Conservation (phyloP, 1,140 invertebrate genomes). For the Diploscapter pachys region DNA sequence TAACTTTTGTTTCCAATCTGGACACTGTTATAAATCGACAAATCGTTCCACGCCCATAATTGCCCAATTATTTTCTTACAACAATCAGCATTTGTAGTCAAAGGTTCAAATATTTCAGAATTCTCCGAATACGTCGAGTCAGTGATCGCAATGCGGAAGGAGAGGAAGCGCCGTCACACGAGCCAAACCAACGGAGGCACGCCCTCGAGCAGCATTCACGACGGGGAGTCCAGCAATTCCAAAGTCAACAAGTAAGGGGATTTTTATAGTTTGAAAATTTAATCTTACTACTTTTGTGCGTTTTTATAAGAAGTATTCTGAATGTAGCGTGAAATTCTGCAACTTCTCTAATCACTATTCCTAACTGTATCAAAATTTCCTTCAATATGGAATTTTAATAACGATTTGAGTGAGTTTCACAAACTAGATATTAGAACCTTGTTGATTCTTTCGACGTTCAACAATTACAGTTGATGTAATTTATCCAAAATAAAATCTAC, state of each 20-base stretch:
- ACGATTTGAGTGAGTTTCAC: no score
- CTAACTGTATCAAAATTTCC: background rate
- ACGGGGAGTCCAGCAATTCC: slow-evolving; percentile 3
- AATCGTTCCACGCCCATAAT: no score
- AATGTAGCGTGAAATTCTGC: slow-evolving; percentile 7
- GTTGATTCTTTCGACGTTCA: no score
- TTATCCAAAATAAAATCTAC: no score
- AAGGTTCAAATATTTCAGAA: background rate
- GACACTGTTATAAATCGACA: no score
- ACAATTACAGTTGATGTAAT: no score
- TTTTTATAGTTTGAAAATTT: background rate
- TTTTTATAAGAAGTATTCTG: background rate
- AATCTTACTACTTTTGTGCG: background rate
- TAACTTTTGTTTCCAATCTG: no score
- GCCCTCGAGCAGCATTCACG: slow-evolving; percentile 2
- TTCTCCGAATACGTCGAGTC: slow-evolving; percentile 31
- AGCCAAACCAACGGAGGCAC: slow-evolving; percentile 1
- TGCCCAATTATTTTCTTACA: no score
- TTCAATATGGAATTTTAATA: no score
- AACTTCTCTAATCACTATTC: slow-evolving; percentile 4
- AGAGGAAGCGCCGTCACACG: slow-evolving; percentile 22
- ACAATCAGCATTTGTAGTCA: no score
- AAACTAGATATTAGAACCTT: no score
- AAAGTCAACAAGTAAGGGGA: slow-evolving; percentile 13
- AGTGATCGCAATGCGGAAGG: slow-evolving; percentile 24